Evolutionary conservation across 2,797 vertebrate genomes (phyloP).

Genomic region (Acanthurus tractus): DNA sequence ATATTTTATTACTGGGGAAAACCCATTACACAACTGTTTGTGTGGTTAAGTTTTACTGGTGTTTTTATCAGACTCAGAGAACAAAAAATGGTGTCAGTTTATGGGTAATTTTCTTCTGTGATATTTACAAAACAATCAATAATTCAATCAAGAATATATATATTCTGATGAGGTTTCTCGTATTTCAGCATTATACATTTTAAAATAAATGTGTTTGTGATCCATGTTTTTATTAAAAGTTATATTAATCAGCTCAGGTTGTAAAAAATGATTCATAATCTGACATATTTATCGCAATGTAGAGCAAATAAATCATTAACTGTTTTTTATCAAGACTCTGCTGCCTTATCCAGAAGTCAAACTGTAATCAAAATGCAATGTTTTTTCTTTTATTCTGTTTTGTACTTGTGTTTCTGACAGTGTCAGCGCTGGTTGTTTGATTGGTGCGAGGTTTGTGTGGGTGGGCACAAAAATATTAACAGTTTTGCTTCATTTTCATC

Average conservation of each 20-base stretch:
- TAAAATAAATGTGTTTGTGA: not conserved
- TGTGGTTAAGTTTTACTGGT: not conserved
- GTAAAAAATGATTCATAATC: conserved; percentile 5
- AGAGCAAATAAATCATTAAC: not conserved
- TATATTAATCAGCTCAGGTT: conserved; percentile 8
- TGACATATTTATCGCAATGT: not conserved
- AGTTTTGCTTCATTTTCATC: not conserved
- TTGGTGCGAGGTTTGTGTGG: not conserved
- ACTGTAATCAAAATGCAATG: not conserved
- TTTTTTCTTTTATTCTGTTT: not conserved
- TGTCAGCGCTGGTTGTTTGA: not conserved
- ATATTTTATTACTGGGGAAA: not conserved
- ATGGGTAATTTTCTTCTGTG: not conserved
- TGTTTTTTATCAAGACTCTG: not conserved
- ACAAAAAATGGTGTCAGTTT: conserved; percentile 6
- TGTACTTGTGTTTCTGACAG: not conserved
- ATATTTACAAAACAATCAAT: conserved; percentile 10
- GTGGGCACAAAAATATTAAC: conserved; percentile 2
- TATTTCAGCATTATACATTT: too few species aligned
- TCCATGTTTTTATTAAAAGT: conserved; percentile 1
- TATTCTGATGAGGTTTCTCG: too few species aligned
- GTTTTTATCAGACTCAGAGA: not conserved
- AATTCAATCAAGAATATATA: too few species aligned
- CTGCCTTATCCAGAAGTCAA: not conserved
- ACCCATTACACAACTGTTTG: not conserved